Evolutionary conservation across 2,113 vertebrate genomes (phyloP), one percentile per base, ranked within the genome.

Genomic region (Thermophis baileyi): DNA sequence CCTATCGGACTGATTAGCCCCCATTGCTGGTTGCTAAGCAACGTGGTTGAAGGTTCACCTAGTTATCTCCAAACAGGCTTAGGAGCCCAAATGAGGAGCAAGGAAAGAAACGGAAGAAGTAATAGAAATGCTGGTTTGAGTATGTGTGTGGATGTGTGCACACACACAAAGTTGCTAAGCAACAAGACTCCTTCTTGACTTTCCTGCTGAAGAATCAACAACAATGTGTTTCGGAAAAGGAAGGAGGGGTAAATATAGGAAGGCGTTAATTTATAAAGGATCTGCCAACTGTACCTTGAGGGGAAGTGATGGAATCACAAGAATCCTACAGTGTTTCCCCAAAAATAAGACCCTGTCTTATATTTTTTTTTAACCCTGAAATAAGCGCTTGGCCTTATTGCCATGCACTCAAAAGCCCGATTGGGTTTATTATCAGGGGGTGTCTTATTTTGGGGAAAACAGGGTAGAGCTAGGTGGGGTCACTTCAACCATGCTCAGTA

Each of bases 121-220:
- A 47, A 30, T 60, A 47, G 47, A 88, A 88, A 44, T 44, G 35
- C 35, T 81, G 4, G 24, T 35, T 87, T 46, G 85, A 47, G 44
- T 69, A n/a, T 81, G 18, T 1, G 7, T 81, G 35, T 81, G 74
- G 35, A 40, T 44, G 35, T 40, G 74, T 44, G 74, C 53, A 53
- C 53, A 57, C 55, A 57, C 55, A 94, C 94, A 93, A 95, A 88
- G 96, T 96, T 97, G 96, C 96, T 95, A 96, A 95, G 96, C 97
- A 96, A 96, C 96, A 1, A 0, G 85, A 94, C 87, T 97, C 27
- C 93, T 96, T 95, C 94, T 93, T 24, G 0, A 60, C 88, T 92
- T 10, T 87, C 44, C 91, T 86, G 91, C 88, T 57, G 93, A 90
- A 91, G 94, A 93, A 81, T 85, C 74, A 44, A 40, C 57, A 46